phyloP scores from a whole-genome alignment of 2,888 invertebrate species.

The Pocota personata region DNA sequence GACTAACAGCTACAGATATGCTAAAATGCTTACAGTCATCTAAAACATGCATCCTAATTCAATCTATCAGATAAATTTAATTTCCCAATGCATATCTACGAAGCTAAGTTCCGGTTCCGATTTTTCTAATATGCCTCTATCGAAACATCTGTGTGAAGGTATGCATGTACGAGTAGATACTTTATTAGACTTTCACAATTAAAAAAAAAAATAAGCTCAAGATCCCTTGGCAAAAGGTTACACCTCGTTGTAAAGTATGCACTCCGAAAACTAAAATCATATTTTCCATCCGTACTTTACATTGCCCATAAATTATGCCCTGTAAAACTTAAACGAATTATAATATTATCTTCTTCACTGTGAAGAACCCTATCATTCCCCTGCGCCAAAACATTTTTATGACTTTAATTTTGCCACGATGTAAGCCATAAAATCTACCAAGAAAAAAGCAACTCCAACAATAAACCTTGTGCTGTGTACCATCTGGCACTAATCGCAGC shows the following conservation, averaged over 20 bases:
- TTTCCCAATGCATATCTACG: no score
- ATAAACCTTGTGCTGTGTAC: constrained; percentile 61
- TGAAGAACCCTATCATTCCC: constrained; percentile 1
- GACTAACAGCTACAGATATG: no score
- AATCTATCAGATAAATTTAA: no score
- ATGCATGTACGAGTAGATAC: no score
- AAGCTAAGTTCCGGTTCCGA: no score
- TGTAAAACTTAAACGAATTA: constrained; percentile 59
- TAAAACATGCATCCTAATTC: no score
- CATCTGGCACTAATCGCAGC: constrained; percentile 72
- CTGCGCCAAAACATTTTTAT: constrained; percentile 53
- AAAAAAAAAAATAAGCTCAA: no score
- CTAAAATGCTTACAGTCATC: no score
- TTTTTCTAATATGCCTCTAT: no score
- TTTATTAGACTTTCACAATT: no score
- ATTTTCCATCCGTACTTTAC: not conserved
- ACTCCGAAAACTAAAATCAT: constrained; percentile 24
- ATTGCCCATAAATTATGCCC: constrained; percentile 39
- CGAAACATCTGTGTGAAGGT: no score
- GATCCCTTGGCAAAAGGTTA: no score
- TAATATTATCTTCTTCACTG: constrained; percentile 40
- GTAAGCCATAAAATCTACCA: constrained; percentile 58
- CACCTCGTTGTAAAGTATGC: constrained; percentile 18
- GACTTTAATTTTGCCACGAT: constrained; percentile 71
- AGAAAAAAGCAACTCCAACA: constrained; percentile 39